These are phyloP conservation scores for Leuciscus waleckii DNA, from an alignment of 2,797 vertebrate species.

Conservation along the genomic window DNA sequence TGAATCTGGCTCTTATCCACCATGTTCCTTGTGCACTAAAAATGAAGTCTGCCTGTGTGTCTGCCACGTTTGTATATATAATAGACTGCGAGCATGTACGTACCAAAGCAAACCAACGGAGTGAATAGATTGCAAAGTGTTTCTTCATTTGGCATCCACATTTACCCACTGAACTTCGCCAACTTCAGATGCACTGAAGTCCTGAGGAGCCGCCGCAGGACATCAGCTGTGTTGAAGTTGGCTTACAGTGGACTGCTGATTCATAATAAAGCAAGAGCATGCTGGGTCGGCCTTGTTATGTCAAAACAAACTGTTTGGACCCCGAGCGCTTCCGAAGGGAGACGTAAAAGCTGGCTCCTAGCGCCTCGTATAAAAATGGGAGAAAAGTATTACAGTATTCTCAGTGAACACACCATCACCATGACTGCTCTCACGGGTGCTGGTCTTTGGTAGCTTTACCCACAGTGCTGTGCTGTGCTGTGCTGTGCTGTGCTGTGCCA, in stretches of 20 bases:
- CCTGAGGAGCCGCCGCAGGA: slow-evolving; percentile 2
- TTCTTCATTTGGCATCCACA: not conserved
- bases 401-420: not conserved
- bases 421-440: not conserved
- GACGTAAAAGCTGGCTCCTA: not conserved
- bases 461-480: too few relatives aligned
- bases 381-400: not conserved
- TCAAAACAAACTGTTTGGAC: slow-evolving; percentile 36
- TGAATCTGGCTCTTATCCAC: not conserved
- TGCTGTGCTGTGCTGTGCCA: too few relatives aligned
- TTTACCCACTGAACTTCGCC: slow-evolving; percentile 8
- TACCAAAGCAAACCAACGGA: not conserved
- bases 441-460: not conserved
- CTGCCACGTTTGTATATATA: not conserved
- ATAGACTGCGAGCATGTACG: not conserved
- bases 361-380: not conserved
- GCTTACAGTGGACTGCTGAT: not conserved
- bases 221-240: slow-evolving; percentile 31
- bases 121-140: not conserved
- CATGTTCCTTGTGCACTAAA: not conserved
- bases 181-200: slow-evolving; percentile 13
- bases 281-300: slow-evolving; percentile 20
- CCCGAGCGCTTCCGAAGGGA: not conserved
- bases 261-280: not conserved
- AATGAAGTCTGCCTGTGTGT: not conserved